phyloP scores from a whole-genome alignment of 2,113 vertebrate species.

The Pygoscelis adeliae region DNA sequence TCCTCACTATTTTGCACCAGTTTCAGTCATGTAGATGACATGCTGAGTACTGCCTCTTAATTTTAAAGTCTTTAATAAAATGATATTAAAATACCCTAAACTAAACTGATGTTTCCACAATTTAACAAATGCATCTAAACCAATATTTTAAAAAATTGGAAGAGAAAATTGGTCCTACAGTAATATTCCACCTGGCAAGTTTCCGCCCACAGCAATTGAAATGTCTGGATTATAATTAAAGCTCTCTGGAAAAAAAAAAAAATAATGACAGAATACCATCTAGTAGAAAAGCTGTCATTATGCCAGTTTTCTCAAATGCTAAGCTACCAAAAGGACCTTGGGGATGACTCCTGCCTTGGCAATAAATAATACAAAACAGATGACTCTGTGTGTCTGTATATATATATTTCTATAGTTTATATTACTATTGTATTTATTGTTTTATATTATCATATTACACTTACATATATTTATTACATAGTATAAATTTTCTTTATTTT shows the following conservation, averaged over 20 bases:
- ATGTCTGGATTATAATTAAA: constrained; percentile 16
- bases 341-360: neutral
- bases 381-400: neutral
- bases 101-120: neutral
- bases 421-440: neutral
- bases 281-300: neutral
- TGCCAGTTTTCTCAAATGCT: neutral
- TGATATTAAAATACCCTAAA: neutral
- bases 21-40: neutral
- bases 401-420: neutral
- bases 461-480: neutral
- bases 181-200: neutral
- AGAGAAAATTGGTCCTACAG: neutral
- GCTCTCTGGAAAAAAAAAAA: neutral
- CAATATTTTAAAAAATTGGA: neutral
- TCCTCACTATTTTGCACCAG: neutral
- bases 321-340: neutral
- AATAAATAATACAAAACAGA: neutral
- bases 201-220: neutral
- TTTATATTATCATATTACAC: neutral
- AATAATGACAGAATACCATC: neutral
- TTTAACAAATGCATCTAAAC: neutral
- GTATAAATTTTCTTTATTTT: neutral
- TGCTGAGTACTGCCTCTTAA: neutral
- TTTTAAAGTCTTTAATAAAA: neutral